Conservation (phyloP, 2,888 invertebrate genomes). For the Buathra laborator region DNA sequence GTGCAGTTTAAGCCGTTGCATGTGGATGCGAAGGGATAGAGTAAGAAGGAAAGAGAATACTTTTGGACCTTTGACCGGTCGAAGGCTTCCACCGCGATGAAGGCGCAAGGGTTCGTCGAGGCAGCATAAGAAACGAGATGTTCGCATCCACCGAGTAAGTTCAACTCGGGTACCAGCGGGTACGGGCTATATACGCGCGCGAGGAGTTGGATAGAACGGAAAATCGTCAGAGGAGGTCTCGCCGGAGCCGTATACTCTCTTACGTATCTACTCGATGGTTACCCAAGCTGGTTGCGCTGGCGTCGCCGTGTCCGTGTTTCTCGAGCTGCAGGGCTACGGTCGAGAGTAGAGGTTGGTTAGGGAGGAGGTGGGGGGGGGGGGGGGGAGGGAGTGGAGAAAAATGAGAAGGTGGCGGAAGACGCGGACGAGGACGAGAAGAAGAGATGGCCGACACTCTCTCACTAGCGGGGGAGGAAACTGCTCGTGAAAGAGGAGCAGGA, state of each 20-base stretch:
- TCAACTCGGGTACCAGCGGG: slow-evolving; percentile 30
- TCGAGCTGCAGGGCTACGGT: slow-evolving; percentile 51
- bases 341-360: slow-evolving; percentile 14
- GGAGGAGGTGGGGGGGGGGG: slow-evolving; percentile 45
- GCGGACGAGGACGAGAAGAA: slow-evolving; percentile 61
- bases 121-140: slow-evolving; percentile 54
- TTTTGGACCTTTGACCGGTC: slow-evolving; percentile 76
- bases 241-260: neutral
- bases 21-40: slow-evolving; percentile 1
- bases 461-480: slow-evolving; percentile 65
- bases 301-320: slow-evolving; percentile 63
- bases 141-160: slow-evolving; percentile 58
- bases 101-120: slow-evolving; percentile 59
- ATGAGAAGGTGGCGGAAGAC: slow-evolving; percentile 56
- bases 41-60: slow-evolving; percentile 54
- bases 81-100: slow-evolving; percentile 62
- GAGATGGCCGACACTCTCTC: slow-evolving; percentile 64
- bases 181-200: neutral
- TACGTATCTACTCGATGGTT: slow-evolving; percentile 8
- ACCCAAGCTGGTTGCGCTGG: slow-evolving; percentile 45
- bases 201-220: slow-evolving; percentile 21
- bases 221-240: slow-evolving; percentile 48
- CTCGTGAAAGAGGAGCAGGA: slow-evolving; percentile 64
- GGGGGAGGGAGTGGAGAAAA: slow-evolving; percentile 64
- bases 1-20: slow-evolving; percentile 35